phyloP scores from a whole-genome alignment of 2,113 vertebrate species.

The Leucoraja erinaceus region DNA sequence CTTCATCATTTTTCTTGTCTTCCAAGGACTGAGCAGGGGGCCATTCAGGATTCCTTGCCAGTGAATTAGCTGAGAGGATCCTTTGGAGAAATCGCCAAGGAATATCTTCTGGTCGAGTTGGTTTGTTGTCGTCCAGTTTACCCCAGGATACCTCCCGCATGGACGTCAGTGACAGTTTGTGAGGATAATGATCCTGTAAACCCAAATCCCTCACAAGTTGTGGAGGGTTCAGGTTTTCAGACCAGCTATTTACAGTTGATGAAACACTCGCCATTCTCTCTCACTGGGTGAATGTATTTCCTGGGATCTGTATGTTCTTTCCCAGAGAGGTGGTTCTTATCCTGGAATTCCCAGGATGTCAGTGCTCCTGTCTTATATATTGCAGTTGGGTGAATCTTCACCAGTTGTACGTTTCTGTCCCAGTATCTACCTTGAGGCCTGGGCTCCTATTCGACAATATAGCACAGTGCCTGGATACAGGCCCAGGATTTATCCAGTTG shows the following conservation, averaged over 20 bases:
- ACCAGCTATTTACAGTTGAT: not conserved
- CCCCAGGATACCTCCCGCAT: not conserved
- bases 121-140: not conserved
- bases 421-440: too few relatives aligned
- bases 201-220: not conserved
- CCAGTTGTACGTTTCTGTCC: too few relatives aligned
- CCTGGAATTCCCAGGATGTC: not conserved
- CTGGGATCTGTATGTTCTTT: too few relatives aligned
- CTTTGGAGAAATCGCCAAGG: conserved; percentile 1
- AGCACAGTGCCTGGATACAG: too few relatives aligned
- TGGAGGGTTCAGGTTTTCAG: not conserved
- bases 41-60: not conserved
- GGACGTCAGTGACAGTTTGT: not conserved
- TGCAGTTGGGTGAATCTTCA: too few relatives aligned
- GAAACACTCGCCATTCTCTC: not conserved
- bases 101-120: not conserved
- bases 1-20: not conserved
- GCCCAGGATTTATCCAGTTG: too few relatives aligned
- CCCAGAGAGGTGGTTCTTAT: not conserved
- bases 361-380: too few relatives aligned
- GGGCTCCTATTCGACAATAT: too few relatives aligned
- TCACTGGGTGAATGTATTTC: not conserved
- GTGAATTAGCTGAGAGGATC: not conserved
- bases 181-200: conserved; percentile 11
- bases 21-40: not conserved